A percentile compares a stretch with the other conserved stretches of the same genome.
phyloP scores from a whole-genome alignment of 2,113 vertebrate genomes.

The Sceloporus tristichus region DNA sequence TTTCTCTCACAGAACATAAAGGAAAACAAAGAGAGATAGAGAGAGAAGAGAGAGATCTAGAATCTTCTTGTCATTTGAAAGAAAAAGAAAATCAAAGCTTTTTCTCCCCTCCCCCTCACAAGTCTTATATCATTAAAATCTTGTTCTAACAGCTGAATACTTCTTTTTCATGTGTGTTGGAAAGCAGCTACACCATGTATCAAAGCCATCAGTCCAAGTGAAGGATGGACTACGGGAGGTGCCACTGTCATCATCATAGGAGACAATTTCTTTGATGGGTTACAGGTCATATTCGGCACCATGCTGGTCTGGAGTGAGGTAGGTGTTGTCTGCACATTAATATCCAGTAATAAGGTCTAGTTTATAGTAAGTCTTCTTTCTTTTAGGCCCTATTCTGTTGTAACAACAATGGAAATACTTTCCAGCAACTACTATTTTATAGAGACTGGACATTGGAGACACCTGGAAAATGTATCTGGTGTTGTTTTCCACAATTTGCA shows the following conservation, averaged over 20 bases:
- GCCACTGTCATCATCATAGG: constrained; percentile 98
- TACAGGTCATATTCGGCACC: constrained; percentile 98
- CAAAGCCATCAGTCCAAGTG: constrained; percentile 99
- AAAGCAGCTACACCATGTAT: constrained; percentile 97
- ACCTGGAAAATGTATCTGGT: constrained; percentile 49
- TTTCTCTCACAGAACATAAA: constrained; percentile 32
- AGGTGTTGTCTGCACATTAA: constrained; percentile 84
- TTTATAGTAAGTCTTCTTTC: constrained; percentile 64
- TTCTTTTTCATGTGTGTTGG: constrained; percentile 86
- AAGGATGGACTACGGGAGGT: constrained; percentile 98
- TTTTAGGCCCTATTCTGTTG: constrained; percentile 59
- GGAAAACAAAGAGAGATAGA: not conserved
- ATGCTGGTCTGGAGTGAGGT: constrained; percentile 99
- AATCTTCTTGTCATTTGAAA: constrained; percentile 71
- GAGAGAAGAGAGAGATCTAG: constrained; percentile 61
- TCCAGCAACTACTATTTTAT: constrained; percentile 37
- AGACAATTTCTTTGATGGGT: constrained; percentile 98
- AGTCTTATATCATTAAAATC: constrained; percentile 82
- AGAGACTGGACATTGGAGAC: constrained; percentile 60
- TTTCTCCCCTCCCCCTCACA: constrained; percentile 72
- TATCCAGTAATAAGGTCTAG: constrained; percentile 79
- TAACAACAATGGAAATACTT: constrained; percentile 53
- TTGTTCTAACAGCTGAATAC: constrained; percentile 81
- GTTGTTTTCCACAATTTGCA: not conserved
- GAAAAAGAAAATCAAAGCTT: constrained; percentile 74